Evolutionary conservation across 2,113 vertebrate genomes (phyloP).

Genomic region (Hippocampus barbouri): DNA sequence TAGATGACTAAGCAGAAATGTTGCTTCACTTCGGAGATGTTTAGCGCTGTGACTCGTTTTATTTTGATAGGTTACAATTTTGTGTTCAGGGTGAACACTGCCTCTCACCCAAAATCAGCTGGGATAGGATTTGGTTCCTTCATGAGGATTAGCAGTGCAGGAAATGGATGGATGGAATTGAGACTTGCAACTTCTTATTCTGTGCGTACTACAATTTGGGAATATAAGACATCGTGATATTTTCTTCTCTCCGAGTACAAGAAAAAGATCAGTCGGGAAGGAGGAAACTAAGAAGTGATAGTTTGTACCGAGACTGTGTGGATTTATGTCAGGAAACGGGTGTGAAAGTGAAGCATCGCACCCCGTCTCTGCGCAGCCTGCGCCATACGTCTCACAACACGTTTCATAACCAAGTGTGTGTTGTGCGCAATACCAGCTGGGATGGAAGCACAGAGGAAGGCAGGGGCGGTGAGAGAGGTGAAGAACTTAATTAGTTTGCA

Average conservation of each 20-base stretch:
- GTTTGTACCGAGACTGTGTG: not conserved
- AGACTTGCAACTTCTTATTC: no score
- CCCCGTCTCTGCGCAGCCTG: not conserved
- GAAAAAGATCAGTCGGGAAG: conserved; percentile 17
- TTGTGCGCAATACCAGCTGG: conserved; percentile 17
- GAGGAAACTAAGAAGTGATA: not conserved
- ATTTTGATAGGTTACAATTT: no score
- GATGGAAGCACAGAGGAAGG: conserved; percentile 9
- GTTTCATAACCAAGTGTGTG: conserved; percentile 38
- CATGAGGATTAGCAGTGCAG: no score
- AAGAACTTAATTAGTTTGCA: conserved; percentile 21
- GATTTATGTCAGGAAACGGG: conserved; percentile 13
- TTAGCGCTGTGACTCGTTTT: no score
- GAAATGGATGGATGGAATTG: no score
- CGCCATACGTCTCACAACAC: conserved; percentile 13
- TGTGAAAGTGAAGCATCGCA: conserved; percentile 35
- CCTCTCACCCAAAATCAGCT: no score
- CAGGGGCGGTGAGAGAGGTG: not conserved
- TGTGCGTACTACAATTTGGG: not conserved
- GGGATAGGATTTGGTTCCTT: no score
- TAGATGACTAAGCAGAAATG: no score
- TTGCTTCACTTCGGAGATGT: no score
- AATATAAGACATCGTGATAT: not conserved
- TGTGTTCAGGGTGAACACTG: no score
- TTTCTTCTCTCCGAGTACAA: conserved; percentile 6